Percentiles rank a stretch among this genome's conserved stretches.
Evolutionary conservation across 2,888 invertebrate genomes (phyloP).

Genomic region (Cremastinae sp.): DNA sequence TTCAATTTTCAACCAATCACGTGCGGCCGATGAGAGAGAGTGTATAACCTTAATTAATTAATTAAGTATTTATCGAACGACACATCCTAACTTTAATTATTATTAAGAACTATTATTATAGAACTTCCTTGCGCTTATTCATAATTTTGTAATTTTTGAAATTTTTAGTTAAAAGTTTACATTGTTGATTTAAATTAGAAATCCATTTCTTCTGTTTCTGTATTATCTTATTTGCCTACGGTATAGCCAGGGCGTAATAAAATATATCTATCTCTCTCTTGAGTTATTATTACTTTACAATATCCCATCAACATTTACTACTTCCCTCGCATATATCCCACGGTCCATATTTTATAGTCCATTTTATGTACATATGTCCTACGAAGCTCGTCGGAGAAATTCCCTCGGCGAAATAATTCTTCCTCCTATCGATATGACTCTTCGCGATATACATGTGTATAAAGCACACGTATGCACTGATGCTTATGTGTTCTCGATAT

Average conservation of each 20-base stretch:
- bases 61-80: slow-evolving; percentile 26
- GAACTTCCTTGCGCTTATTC: no score
- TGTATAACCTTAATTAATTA: no score
- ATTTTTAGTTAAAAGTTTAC: neutral
- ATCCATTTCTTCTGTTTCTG: no score
- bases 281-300: slow-evolving; percentile 40
- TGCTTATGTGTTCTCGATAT: slow-evolving; percentile 3
- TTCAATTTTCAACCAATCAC: no score
- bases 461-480: slow-evolving; percentile 11
- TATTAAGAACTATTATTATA: no score
- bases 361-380: slow-evolving; percentile 31
- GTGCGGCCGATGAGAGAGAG: no score
- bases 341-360: slow-evolving; percentile 33
- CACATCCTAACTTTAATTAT: neutral
- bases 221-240: no score
- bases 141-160: neutral
- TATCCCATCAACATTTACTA: slow-evolving; percentile 45
- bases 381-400: slow-evolving; percentile 19
- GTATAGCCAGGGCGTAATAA: no score
- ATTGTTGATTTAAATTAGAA: no score
- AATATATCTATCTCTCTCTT: no score
- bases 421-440: slow-evolving; percentile 51
- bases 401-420: slow-evolving; percentile 49
- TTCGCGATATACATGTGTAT: slow-evolving; percentile 22
- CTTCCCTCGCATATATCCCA: slow-evolving; percentile 24